phyloP scores from a whole-genome alignment of 2,797 vertebrate species.

The Epinephelus malabaricus region DNA sequence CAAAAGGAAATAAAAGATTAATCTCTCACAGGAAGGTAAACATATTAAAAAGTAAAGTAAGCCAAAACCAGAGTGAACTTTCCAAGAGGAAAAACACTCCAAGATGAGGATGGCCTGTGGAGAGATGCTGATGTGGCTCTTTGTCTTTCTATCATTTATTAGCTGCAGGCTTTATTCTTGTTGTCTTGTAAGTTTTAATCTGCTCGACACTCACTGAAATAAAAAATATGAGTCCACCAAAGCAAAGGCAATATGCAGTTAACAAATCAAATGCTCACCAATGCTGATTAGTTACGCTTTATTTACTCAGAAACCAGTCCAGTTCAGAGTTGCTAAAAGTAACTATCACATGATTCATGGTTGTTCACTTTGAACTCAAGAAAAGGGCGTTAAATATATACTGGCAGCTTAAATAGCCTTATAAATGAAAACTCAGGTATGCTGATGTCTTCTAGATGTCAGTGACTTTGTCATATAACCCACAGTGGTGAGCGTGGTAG shows the following conservation, averaged over 20 bases:
- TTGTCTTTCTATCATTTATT: conserved; percentile 24
- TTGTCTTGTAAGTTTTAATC: background rate
- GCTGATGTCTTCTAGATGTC: background rate
- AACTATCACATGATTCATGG: background rate
- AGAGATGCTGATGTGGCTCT: conserved; percentile 31
- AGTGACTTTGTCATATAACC: background rate
- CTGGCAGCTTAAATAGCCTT: background rate
- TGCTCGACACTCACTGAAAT: background rate
- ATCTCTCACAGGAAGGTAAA: background rate
- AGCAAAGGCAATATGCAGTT: background rate
- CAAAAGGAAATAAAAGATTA: background rate
- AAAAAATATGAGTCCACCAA: background rate
- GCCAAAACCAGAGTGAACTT: conserved; percentile 22
- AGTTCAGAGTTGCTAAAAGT: background rate
- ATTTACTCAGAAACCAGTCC: background rate
- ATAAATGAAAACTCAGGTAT: conserved; percentile 2
- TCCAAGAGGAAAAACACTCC: conserved; percentile 3
- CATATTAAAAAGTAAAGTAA: background rate
- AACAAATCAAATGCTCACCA: background rate
- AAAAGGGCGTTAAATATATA: background rate
- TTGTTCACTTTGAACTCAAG: background rate
- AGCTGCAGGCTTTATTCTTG: background rate
- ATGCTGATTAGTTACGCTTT: background rate
- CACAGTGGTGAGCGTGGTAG: background rate
- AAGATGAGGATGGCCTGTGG: conserved; percentile 2